These are phyloP conservation scores for Brachypodius melanocephalos DNA, from an alignment of 2,113 vertebrate genomes.

Conservation along the genomic window DNA sequence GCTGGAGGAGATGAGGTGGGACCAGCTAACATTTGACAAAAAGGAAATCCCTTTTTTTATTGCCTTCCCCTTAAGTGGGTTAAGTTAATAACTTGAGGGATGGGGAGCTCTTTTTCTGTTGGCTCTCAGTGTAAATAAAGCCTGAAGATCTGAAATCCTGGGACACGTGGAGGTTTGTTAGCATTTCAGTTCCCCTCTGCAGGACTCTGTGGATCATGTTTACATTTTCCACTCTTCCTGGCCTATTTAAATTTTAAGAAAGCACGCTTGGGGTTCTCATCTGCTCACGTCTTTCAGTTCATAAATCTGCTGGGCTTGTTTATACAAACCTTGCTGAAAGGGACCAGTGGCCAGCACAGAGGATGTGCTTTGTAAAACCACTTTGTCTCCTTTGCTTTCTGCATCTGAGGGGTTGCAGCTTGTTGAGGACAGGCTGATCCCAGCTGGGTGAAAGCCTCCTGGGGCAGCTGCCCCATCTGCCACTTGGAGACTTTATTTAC, in stretches of 20 bases:
- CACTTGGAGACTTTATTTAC: neutral
- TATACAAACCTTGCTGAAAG: neutral
- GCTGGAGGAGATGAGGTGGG: neutral
- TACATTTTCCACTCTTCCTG: constrained; percentile 17
- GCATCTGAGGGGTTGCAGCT: neutral
- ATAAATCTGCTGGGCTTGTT: constrained; percentile 25
- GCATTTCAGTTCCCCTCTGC: constrained; percentile 23
- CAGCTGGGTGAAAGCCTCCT: neutral
- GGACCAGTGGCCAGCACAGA: neutral
- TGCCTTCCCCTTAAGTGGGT: neutral
- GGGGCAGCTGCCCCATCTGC: neutral
- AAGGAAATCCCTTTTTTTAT: constrained; percentile 29
- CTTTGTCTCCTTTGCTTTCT: neutral
- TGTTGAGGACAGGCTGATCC: neutral
- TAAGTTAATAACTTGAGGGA: neutral
- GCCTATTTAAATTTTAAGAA: constrained; percentile 23
- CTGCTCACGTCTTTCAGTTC: neutral
- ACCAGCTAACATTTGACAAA: neutral
- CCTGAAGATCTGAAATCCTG: constrained; percentile 7
- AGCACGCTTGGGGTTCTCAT: constrained; percentile 16
- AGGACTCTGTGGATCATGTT: neutral
- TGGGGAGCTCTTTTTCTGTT: neutral
- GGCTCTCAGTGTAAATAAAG: neutral
- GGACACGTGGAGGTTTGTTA: constrained; percentile 13
- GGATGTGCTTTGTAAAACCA: neutral